Conservation (phyloP, 2,888 invertebrate genomes). For the Nudaria mundana region DNA sequence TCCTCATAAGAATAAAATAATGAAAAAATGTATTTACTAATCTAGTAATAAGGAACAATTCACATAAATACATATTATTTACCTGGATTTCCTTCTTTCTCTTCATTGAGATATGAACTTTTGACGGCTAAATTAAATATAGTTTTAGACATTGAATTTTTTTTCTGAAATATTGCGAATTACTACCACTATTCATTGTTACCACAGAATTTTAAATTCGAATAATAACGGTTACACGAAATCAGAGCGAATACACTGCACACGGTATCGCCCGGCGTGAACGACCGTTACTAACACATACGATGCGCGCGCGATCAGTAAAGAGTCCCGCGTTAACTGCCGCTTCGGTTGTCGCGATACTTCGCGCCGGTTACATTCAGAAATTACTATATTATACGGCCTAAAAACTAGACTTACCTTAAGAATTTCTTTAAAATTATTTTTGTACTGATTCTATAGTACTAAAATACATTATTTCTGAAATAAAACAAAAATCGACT, state of each 20-base stretch:
- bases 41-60: no score
- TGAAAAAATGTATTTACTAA: no score
- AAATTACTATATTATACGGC: neutral
- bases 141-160: no score
- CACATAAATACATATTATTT: no score
- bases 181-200: constrained; percentile 5
- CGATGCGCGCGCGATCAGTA: neutral
- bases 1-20: no score
- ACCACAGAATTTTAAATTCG: neutral
- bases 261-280: neutral
- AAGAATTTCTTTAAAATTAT: neutral
- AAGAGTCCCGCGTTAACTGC: neutral
- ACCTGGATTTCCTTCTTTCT: no score
- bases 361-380: neutral
- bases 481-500: neutral
- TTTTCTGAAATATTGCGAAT: neutral
- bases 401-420: neutral
- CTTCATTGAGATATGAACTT: no score
- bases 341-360: neutral
- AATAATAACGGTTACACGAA: neutral
- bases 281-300: neutral
- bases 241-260: neutral
- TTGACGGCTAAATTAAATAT: no score
- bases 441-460: neutral
- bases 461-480: neutral